phyloP scores from a whole-genome alignment of 23 tunicate species.

The Trididemnum clinides region DNA sequence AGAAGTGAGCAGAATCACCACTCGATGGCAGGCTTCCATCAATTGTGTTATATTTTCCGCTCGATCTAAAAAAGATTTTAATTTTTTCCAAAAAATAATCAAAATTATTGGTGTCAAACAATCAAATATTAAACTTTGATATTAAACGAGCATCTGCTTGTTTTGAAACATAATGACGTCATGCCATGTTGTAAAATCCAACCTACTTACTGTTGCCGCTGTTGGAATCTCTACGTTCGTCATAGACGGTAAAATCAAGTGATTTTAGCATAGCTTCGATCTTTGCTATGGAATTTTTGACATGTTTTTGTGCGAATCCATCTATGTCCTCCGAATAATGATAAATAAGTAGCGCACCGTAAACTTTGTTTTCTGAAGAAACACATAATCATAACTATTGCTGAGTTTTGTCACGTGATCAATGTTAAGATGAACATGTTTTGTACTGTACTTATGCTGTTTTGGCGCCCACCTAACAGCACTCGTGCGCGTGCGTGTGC shows the following conservation, averaged over 20 bases:
- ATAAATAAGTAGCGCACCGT: slow-evolving; percentile 38
- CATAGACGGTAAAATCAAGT: slow-evolving; percentile 9
- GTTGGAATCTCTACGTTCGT: slow-evolving; percentile 8
- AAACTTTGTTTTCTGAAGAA: slow-evolving; percentile 43
- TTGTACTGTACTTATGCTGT: too few relatives aligned
- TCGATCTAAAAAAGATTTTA: slow-evolving; percentile 29
- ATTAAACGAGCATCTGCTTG: too few relatives aligned
- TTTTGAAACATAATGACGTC: too few relatives aligned
- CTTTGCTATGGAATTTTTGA: not conserved
- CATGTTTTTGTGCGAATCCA: not conserved
- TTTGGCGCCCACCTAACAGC: too few relatives aligned
- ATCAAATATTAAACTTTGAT: too few relatives aligned
- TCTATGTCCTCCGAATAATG: slow-evolving; percentile 32
- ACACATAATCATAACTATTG: too few relatives aligned
- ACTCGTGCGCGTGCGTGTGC: too few relatives aligned
- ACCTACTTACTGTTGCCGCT: slow-evolving; percentile 4
- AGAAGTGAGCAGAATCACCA: slow-evolving; percentile 43
- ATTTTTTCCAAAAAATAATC: not conserved
- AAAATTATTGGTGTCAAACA: too few relatives aligned
- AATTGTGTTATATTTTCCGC: slow-evolving; percentile 15
- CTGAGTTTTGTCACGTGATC: too few relatives aligned
- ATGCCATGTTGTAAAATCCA: too few relatives aligned
- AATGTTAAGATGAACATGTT: too few relatives aligned
- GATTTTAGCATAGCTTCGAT: not conserved
- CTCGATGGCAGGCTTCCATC: slow-evolving; percentile 52